Conservation (phyloP, 2,888 invertebrate species). For the Cylloceria caligata region DNA sequence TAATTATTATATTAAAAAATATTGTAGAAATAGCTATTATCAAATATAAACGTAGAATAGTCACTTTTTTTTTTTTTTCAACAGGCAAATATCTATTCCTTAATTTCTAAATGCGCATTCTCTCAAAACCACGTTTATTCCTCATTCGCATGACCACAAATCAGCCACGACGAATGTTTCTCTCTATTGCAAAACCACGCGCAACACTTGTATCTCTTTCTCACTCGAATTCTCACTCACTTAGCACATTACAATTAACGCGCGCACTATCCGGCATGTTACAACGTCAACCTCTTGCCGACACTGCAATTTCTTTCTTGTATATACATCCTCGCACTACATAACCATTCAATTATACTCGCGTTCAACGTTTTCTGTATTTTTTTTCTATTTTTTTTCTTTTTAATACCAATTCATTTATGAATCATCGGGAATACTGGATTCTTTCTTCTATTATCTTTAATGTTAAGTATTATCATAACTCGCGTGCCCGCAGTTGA, state of each 20-base stretch:
- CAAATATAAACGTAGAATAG: constrained; percentile 82
- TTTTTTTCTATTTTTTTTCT: too few relatives aligned
- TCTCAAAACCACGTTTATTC: constrained; percentile 70
- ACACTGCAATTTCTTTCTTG: constrained; percentile 66
- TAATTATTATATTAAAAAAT: constrained; percentile 74
- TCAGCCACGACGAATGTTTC: constrained; percentile 56
- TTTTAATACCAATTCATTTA: constrained; percentile 76
- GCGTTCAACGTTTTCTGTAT: constrained; percentile 45
- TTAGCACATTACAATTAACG: constrained; percentile 64
- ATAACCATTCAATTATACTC: constrained; percentile 58
- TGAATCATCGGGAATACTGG: constrained; percentile 77
- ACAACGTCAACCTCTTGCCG: constrained; percentile 69
- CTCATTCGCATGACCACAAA: constrained; percentile 66
- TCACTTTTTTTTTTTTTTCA: constrained; percentile 77
- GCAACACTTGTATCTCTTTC: constrained; percentile 61
- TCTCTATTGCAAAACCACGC: constrained; percentile 66
- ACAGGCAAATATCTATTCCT: constrained; percentile 80
- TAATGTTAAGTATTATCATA: constrained; percentile 69
- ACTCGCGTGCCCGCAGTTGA: constrained; percentile 50
- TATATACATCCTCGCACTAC: constrained; percentile 63
- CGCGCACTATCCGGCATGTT: constrained; percentile 68
- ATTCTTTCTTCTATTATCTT: constrained; percentile 69
- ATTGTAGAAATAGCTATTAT: constrained; percentile 80
- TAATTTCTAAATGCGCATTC: constrained; percentile 72
- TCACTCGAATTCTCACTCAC: constrained; percentile 64